Evolutionary conservation across 1,140 invertebrate genomes (phyloP).

Genomic region (Sycobia sp.): DNA sequence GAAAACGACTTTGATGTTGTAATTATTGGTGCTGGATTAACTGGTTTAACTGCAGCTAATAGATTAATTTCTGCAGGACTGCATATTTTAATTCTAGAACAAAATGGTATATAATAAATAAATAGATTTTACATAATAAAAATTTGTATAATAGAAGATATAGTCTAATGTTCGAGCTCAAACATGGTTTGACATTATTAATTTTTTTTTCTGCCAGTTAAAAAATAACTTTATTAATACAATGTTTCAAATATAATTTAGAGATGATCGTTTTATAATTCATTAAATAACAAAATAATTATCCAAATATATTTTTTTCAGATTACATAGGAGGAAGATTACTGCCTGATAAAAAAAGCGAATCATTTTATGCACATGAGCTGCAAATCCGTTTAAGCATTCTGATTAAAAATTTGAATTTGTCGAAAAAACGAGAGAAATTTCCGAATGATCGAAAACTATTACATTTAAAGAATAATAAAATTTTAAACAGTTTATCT

Average conservation of each 20-base stretch:
- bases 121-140: background rate
- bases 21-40: slow-evolving; percentile 46
- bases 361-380: slow-evolving; percentile 35
- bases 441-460: background rate
- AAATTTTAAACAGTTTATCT: slow-evolving; percentile 32
- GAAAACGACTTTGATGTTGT: slow-evolving; percentile 43
- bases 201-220: too few relatives aligned
- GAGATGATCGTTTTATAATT: background rate
- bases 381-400: slow-evolving; percentile 36
- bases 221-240: background rate
- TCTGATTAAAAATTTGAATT: slow-evolving; percentile 28
- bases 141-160: too few relatives aligned
- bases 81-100: slow-evolving; percentile 42
- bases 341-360: slow-evolving; percentile 24
- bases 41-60: slow-evolving; percentile 45
- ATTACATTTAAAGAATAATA: background rate
- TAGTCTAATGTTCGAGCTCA: too few relatives aligned
- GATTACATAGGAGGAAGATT: slow-evolving; percentile 40
- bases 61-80: slow-evolving; percentile 37
- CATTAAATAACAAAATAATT: too few relatives aligned
- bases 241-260: background rate
- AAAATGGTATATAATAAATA: slow-evolving; percentile 33
- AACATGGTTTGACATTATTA: background rate
- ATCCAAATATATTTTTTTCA: too few relatives aligned
- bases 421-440: slow-evolving; percentile 22